Base-by-base conservation (phyloP, 2,888 invertebrate genomes). In the Amblyteles armatorius region DNA sequence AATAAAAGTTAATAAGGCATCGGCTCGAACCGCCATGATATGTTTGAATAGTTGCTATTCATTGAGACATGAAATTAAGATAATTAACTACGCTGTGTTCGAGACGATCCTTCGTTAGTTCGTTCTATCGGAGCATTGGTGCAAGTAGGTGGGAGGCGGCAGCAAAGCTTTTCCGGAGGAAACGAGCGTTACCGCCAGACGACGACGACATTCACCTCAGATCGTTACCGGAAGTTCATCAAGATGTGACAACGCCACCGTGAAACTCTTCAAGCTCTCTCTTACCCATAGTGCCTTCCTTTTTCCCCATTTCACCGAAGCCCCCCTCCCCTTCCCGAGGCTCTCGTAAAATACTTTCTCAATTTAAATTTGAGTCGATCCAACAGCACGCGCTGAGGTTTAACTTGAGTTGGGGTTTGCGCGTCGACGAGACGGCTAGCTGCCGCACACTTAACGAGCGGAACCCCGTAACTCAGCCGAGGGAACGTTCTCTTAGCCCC, bases 271-370 rank as follows among this genome's bases (percentile, higher is more conserved):
- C 79, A 77, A 83, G 69, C 73, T 63, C 63, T 63, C 63, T 33
- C 63, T 19, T 16, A 48, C 52, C 52, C 79, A 36, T 76, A 73
- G 68, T 40, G 11, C 48, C 48, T 40, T 55, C 71, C 6, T 50
- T 48, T 40, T 19, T n/a, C 11, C 36, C 26, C 63, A 19, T 33
- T 60, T 36, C 52, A 19, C 36, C 52, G 7, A 50, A 19, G 68
- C 68, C 65, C 44, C 72, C 69, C 79, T 71, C 79, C 82, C 6
- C 33, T 29, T 5, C 79, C 77, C 79, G 85, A 79, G 83, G 87
- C 90, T 91, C 91, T 94, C 93, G 93, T 94, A 94, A 94, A 94
- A 94, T 94, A 94, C 93, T 94, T 94, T 94, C 93, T 91, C 93
- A 94, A 94, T 93, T 94, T 94, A 94, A 93, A 93, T 94, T 93